A percentile compares a stretch with the other conserved stretches of the same genome.
phyloP scores from a whole-genome alignment of 2,888 invertebrate genomes.

The Dilophus febrilis region DNA sequence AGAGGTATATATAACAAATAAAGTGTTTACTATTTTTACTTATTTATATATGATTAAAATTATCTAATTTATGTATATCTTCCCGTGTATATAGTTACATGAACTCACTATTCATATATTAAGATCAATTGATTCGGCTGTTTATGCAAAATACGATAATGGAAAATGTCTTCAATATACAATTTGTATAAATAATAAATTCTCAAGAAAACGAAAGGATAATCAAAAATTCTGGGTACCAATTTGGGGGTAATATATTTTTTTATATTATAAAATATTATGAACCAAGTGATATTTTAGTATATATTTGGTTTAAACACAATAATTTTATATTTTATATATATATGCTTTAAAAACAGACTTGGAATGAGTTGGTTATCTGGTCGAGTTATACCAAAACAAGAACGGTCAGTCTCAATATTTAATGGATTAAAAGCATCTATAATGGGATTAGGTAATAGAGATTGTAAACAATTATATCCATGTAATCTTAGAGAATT shows the following conservation, averaged over 20 bases:
- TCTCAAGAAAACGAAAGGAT: slow-evolving; percentile 36
- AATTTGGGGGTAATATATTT: slow-evolving; percentile 53
- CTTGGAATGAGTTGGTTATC: slow-evolving; percentile 62
- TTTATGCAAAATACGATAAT: slow-evolving; percentile 33
- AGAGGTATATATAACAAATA: slow-evolving; percentile 2
- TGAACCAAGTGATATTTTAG: too few species aligned
- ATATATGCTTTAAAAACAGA: too few species aligned
- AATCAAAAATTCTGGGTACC: slow-evolving; percentile 51
- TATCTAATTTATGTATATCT: too few species aligned
- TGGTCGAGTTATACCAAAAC: slow-evolving; percentile 30
- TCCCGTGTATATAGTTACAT: too few species aligned
- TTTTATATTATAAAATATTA: too few species aligned
- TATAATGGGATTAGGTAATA: slow-evolving; percentile 48
- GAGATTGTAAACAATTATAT: slow-evolving; percentile 43
- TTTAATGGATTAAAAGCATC: slow-evolving; percentile 46
- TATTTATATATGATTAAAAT: not conserved
- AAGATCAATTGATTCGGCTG: slow-evolving; percentile 37
- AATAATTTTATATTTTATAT: slow-evolving; percentile 1
- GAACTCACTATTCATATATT: slow-evolving; percentile 37
- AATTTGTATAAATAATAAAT: slow-evolving; percentile 50
- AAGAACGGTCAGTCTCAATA: slow-evolving; percentile 32
- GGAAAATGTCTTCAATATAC: slow-evolving; percentile 42
- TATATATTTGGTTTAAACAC: too few species aligned
- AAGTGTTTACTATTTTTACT: not conserved
- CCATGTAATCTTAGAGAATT: slow-evolving; percentile 18